Percentiles rank a stretch among this genome's conserved stretches.
phyloP scores from a whole-genome alignment of 2,888 invertebrate species.

The Plutella xylostella region DNA sequence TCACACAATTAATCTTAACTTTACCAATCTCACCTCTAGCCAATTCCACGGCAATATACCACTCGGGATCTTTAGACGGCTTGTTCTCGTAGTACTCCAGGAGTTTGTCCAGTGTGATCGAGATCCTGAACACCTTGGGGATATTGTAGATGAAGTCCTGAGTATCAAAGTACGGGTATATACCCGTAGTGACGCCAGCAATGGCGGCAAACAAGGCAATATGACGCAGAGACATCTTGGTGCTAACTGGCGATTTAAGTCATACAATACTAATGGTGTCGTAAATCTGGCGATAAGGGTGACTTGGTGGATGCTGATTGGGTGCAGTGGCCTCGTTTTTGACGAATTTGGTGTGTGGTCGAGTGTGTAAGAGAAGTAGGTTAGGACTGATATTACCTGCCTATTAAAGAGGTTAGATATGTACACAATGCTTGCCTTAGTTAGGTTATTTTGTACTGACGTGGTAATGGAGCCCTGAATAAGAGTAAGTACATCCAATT shows the following conservation, averaged over 20 bases:
- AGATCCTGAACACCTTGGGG: constrained; percentile 58
- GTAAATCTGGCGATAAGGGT: constrained; percentile 26
- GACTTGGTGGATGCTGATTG: constrained; percentile 45
- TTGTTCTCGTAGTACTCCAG: constrained; percentile 54
- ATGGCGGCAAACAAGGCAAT: constrained; percentile 31
- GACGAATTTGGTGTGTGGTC: no score
- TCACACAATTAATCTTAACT: background rate
- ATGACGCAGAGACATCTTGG: constrained; percentile 43
- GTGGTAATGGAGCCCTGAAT: no score
- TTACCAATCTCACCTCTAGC: constrained; percentile 43
- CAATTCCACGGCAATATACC: constrained; percentile 48
- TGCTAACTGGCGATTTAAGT: constrained; percentile 27
- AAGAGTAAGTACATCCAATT: no score
- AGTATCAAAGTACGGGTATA: constrained; percentile 61
- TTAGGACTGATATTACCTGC: no score
- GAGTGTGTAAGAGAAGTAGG: no score
- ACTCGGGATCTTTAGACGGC: constrained; percentile 61
- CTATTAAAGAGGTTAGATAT: no score
- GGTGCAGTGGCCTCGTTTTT: no score
- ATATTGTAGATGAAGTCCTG: constrained; percentile 63
- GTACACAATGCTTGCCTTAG: no score
- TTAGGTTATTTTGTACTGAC: no score
- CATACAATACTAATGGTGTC: constrained; percentile 26
- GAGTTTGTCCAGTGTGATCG: constrained; percentile 50
- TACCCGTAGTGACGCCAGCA: constrained; percentile 25